A percentile compares a stretch with the other conserved stretches of the same genome.
Conservation (phyloP, 2,888 invertebrate genomes). For the Neoaliturus tenellus region DNA sequence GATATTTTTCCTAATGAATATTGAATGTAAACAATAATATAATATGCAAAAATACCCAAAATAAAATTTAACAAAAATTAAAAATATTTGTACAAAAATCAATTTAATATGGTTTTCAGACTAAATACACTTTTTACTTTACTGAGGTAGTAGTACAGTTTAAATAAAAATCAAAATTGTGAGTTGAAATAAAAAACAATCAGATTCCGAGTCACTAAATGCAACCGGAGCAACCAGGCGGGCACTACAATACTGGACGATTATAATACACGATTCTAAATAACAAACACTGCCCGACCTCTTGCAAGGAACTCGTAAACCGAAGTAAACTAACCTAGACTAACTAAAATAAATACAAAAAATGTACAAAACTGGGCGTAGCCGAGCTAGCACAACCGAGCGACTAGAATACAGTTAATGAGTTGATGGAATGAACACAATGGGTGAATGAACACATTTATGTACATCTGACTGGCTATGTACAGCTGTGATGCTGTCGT, state of each 20-base stretch:
- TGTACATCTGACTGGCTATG: background rate
- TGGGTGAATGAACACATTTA: background rate
- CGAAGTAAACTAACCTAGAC: conserved; percentile 6
- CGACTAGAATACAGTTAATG: conserved; percentile 34
- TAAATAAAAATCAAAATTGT: background rate
- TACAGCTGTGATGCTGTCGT: conserved; percentile 5
- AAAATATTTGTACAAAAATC: background rate
- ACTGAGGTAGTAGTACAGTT: background rate
- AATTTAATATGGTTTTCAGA: background rate
- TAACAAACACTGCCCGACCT: background rate
- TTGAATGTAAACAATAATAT: no score
- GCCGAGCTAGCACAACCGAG: conserved; percentile 31
- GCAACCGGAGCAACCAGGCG: background rate
- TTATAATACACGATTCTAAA: background rate
- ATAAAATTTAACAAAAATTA: background rate
- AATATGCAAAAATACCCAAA: background rate
- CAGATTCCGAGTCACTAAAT: background rate
- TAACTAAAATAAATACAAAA: conserved; percentile 46
- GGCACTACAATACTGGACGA: background rate
- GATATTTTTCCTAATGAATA: no score
- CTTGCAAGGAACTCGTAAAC: conserved; percentile 32
- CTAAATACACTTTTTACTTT: background rate
- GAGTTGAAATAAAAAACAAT: background rate
- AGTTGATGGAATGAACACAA: conserved; percentile 45
- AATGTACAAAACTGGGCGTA: background rate